These are phyloP conservation scores for Gallinago jamesoni DNA, from an alignment of 2,113 vertebrate genomes.

Conservation along the genomic window DNA sequence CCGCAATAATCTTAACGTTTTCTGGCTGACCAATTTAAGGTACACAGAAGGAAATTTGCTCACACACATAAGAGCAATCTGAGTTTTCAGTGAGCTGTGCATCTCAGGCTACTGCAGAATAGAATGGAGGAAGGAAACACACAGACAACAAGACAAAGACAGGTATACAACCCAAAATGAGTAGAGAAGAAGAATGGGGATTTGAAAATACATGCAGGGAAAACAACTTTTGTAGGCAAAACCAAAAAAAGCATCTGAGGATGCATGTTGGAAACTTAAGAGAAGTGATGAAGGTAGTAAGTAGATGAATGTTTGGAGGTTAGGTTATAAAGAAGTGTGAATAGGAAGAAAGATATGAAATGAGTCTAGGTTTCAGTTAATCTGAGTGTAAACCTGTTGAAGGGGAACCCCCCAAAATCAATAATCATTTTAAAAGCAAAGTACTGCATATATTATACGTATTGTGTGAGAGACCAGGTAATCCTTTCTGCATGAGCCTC, in stretches of 20 bases:
- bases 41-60: neutral
- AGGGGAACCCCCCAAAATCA: neutral
- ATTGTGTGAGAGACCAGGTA: neutral
- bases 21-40: neutral
- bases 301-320: neutral
- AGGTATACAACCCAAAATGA: fast-evolving
- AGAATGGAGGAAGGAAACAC: neutral
- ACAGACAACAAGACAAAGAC: neutral
- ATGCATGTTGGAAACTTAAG: neutral
- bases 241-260: too few species aligned
- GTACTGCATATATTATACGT: neutral
- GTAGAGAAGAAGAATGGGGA: neutral
- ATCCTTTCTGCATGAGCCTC: neutral
- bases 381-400: neutral
- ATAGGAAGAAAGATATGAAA: neutral
- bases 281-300: neutral
- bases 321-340: neutral
- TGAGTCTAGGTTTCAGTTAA: neutral
- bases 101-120: neutral
- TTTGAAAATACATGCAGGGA: neutral
- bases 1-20: neutral
- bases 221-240: neutral
- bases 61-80: fast-evolving
- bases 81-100: neutral
- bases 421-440: neutral